Evolutionary conservation across 2,888 invertebrate genomes (phyloP).

Genomic region (Cheilosia pagana): DNA sequence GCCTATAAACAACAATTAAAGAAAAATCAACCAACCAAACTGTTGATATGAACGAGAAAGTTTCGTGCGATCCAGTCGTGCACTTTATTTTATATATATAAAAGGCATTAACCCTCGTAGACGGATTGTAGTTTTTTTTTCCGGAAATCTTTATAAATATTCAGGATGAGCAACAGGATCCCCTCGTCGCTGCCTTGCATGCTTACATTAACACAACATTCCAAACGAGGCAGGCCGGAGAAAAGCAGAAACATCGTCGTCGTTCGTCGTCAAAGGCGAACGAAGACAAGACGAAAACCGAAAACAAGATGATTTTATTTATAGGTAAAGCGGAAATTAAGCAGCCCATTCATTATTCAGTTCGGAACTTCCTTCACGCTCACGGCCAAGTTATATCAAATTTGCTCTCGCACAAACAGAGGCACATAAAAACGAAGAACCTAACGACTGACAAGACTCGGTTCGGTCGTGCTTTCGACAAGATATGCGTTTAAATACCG

Average conservation of each 20-base stretch:
- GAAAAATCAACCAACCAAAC: too few species aligned
- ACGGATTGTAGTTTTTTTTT: too few species aligned
- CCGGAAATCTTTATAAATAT: too few species aligned
- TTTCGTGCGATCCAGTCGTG: too few species aligned
- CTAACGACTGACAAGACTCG: constrained; percentile 15
- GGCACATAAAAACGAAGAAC: constrained; percentile 19
- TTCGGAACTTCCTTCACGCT: constrained; percentile 23
- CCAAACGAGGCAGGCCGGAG: not conserved
- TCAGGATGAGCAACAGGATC: too few species aligned
- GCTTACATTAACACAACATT: too few species aligned
- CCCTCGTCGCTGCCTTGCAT: too few species aligned
- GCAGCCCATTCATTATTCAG: constrained; percentile 70
- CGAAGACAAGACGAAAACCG: constrained; percentile 34
- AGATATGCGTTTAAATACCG: constrained; percentile 45
- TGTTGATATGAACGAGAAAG: too few species aligned
- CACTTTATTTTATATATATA: too few species aligned
- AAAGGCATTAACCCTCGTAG: too few species aligned
- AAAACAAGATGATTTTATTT: constrained; percentile 68
- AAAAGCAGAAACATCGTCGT: constrained; percentile 2
- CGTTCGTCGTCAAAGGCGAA: constrained; percentile 23
- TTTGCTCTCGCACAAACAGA: not conserved
- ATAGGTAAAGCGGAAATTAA: constrained; percentile 70
- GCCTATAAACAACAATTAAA: too few species aligned
- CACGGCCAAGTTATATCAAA: constrained; percentile 20
- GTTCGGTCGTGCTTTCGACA: constrained; percentile 18